Percentiles rank a stretch among this genome's conserved stretches.
Conservation (phyloP, 2,797 vertebrate species). For the Pseudopleuronectes americanus region DNA sequence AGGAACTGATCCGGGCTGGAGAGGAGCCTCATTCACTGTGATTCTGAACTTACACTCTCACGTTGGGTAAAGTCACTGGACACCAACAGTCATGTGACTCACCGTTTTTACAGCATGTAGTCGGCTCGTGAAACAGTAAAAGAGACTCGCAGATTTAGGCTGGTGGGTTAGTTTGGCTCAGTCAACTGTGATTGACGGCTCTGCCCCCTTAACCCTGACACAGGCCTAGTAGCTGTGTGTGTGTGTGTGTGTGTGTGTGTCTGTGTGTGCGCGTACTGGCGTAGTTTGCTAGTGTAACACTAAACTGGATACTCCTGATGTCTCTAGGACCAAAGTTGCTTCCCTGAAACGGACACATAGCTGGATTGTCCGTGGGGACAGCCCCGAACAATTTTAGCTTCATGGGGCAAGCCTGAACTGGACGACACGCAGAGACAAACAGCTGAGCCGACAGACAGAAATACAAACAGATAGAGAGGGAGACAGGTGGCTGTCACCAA, state of each 20-base stretch:
- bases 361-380: slow-evolving; percentile 61
- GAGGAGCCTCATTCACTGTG: no score
- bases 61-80: no score
- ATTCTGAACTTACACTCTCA: no score
- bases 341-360: slow-evolving; percentile 49
- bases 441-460: slow-evolving; percentile 1
- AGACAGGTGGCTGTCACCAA: neutral
- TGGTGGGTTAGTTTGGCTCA: neutral
- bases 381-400: slow-evolving; percentile 65
- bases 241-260: no score
- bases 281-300: slow-evolving; percentile 52
- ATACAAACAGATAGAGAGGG: neutral
- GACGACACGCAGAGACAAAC: slow-evolving; percentile 1
- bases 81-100: no score
- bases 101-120: no score
- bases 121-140: neutral
- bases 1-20: no score
- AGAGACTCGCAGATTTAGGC: neutral
- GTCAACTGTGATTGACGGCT: slow-evolving; percentile 35
- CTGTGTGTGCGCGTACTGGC: slow-evolving; percentile 21
- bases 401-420: slow-evolving; percentile 54
- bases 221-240: slow-evolving; percentile 4
- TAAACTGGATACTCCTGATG: slow-evolving; percentile 57
- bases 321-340: slow-evolving; percentile 49
- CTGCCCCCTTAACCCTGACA: slow-evolving; percentile 31